Evolutionary conservation across 1,140 invertebrate genomes (phyloP), one percentile per base, ranked within the genome.

Genomic region (Hycleus cichorii): DNA sequence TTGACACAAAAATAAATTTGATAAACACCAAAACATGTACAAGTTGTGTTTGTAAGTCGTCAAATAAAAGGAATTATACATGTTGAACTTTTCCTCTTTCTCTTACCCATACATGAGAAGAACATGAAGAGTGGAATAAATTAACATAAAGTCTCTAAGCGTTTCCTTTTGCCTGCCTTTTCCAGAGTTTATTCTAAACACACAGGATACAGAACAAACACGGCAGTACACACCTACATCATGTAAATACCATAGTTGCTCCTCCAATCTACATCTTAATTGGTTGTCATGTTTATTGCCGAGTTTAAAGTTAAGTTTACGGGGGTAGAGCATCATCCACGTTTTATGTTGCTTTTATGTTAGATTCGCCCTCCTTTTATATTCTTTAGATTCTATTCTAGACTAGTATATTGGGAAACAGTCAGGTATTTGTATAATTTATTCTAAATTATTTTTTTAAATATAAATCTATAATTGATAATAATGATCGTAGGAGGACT

Each of bases 261-360:
- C 59, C 69, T 68, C 66, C 69, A 72, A 72, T 72, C 69, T 72
- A 70, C 71, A 72, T 72, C 71, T 72, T 72, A 72, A 72, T 72
- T 72, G 71, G 69, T 71, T 72, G 71, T 72, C 71, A 72, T 70
- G 71, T 71, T 71, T 72, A 71, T 72, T 72, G 68, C 67, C 51
- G 63, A 65, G 60, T 65, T 68, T 68, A 64, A 60, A 68, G 58
- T 68, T 66, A 53, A 60, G 47, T 63, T 63, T 59, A 60, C 58
- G 44, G 18, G 12, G 18, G 46, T 46, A 38, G 42, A 40, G 59
- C 60, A 45, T 18, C 55, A 49, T 57, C 52, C 58, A 58, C 49
- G 62, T 66, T 66, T 66, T 64, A 66, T 61, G 63, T 56, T 57
- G 54, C 48, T 64, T 66, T 66, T 64, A 66, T 59, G 56, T 47